Evolutionary conservation across 2,113 vertebrate genomes (phyloP).

Genomic region (Pachycephala philippinensis): DNA sequence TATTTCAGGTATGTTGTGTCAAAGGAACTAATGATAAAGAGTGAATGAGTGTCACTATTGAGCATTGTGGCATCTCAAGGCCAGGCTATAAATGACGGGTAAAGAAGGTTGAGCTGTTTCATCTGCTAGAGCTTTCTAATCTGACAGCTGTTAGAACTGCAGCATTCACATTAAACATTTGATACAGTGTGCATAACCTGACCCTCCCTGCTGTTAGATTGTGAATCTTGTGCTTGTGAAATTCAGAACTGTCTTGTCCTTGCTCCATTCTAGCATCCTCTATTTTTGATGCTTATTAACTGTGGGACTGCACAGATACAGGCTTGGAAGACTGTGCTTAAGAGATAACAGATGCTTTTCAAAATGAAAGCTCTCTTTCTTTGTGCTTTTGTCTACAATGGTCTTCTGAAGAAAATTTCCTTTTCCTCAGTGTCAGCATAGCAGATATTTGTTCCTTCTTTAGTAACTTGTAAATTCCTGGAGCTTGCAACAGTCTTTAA

Average conservation of each 20-base stretch:
- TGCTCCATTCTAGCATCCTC: fast-evolving
- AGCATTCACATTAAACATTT: neutral
- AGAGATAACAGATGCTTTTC: neutral
- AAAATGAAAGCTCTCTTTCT: neutral
- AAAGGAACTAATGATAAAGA: neutral
- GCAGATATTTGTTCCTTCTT: neutral
- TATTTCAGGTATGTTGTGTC: neutral
- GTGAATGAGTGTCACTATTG: neutral
- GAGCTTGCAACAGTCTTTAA: neutral
- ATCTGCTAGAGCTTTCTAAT: neutral
- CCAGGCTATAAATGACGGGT: neutral
- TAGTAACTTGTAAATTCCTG: neutral
- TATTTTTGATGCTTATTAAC: neutral
- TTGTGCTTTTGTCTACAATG: neutral
- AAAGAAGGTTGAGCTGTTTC: neutral
- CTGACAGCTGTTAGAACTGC: neutral
- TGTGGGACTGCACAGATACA: neutral
- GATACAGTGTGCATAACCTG: neutral
- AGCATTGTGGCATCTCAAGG: neutral
- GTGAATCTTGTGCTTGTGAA: neutral
- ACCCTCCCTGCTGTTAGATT: neutral
- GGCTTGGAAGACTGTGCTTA: neutral
- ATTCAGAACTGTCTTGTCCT: neutral
- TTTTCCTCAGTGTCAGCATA: neutral
- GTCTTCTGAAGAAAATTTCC: neutral